Evolutionary conservation across 64 coral and sea anemone species (phyloP), one percentile per base, ranked within the genome.

Genomic region (Stichodactyla mertensii): DNA sequence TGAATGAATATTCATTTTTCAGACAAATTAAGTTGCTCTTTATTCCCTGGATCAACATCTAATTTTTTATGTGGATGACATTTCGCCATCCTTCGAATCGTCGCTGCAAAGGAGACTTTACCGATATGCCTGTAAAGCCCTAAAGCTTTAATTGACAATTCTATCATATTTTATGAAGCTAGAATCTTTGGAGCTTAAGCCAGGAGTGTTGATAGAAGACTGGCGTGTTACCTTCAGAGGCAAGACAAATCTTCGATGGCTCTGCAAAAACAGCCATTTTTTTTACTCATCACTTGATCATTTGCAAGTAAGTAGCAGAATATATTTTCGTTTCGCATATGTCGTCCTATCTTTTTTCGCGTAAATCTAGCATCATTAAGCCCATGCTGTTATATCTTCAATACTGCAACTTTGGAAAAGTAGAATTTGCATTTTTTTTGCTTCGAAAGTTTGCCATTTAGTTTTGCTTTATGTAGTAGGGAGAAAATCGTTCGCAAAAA

Each of bases 21-120:
- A 31, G 24, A 19, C 23, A 27, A 74, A 74, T 74, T 31, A 74
- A 74, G 69, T 31, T 74, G 7, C 64, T 69, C 69, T 27, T 74
- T 74, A 74, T 74, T 74, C 69, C 5, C 16, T 74, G 24, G 69
- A 74, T 74, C 69, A 74, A 74, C 69, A 74, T 74, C 69, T 27
- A 27, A 10, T 31, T 74, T 69, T 74, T 31, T 14, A 11, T 31
- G 69, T 74, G 2, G 69, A 27, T 74, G 69, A 11, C 69, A 28
- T 27, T 19, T 74, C 69, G 69, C 7, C 26, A 11, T 28, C 22
- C n/a, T 27, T 31, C 24, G 36, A 45, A 45, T 74, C 24, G 8
- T 36, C 5, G 24, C 69, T 74, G 69, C 10, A 74, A 10, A 74
- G 6, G 24, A 27, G 8, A 10, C 12, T 74, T 10, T 4, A 6